Base-by-base conservation (phyloP, 2,888 invertebrate species). In the Drosophila leonis region DNA sequence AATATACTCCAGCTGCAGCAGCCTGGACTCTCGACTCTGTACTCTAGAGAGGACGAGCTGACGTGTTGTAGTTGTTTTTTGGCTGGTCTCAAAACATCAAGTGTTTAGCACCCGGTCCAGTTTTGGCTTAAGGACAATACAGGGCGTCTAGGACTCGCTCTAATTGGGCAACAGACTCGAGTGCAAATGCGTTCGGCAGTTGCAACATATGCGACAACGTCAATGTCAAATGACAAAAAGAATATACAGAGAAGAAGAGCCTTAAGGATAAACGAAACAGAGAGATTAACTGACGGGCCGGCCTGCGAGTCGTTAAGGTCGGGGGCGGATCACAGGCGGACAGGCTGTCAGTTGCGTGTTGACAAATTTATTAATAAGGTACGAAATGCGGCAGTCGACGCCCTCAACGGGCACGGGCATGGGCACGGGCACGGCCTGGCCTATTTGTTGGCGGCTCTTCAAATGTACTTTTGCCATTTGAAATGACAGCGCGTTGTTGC, bases 311-410 rank as follows among this genome's bases (percentile, higher is more conserved):
- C 12, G 12, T 3, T 0, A 5, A 13, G 27, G 27, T 55, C 33
- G 55, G 65, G 54, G 81, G 81, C 71, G 54, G 65, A 80, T 78
- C 81, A 54, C 85, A 85, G 82, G 80, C 82, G 83, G 90, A 85
- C 88, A 87, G 90, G 75, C 90, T 88, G 90, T 90, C 90, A 90
- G 75, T 85, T 83, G 88, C 82, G 91, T 91, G 91, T 90, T 91
- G 91, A 91, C 91, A 91, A 91, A 91, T 91, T 91, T 91, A 91
- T 91, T 91, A 91, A 92, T 92, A 91, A 91, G 91, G 90, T 84
- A 85, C 85, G 91, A 90, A 89, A 79, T 65, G 73, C 79, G 76
- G 81, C 83, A 77, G 79, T 78, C 80, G 78, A 86, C 88, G 84
- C 82, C 84, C 84, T 89, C 82, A 84, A 81, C 67, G 63, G 48